Evolutionary conservation across 2,797 vertebrate genomes (phyloP), one percentile per base, ranked within the genome.

Genomic region (Paramormyrops hopkinsi): DNA sequence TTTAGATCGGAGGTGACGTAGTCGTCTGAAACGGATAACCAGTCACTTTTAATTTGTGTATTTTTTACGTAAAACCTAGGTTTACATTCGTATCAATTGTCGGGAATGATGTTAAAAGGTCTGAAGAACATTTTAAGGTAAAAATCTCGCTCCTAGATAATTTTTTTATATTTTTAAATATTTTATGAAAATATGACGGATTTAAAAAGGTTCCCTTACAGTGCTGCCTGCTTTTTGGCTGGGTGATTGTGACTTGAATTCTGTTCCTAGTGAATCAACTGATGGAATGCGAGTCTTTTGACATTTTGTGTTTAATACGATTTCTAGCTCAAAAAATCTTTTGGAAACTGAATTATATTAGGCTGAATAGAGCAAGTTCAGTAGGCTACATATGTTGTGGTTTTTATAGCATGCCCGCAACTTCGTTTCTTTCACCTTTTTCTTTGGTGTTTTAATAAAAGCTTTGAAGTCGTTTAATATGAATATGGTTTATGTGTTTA

Each of bases 191-290:
- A 95, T 93, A 95, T 95, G 95, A 95, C 92, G 94, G 93, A 92
- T 88, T 89, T 86, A 50, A 56, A 92, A 82, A 86, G 88, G 51
- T 88, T 85, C 95, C 95, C 94, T 94, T 94, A 92, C 93, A 93
- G 94, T 90, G 94, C 93, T 92, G 93, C 94, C 92, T 92, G 95
- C 90, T 92, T 94, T 94, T 93, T 94, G 94, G 94, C 94, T 96
- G 92, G 92, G 89, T 94, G 94, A 95, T 95, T 95, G 95, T 94
- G 96, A 96, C 96, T 95, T 96, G 93, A 96, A 95, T 96, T 96
- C 94, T 94, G 96, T 96, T 96, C 93, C 95, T 93, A 93, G 91
- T 95, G 94, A 96, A 95, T 96, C 95, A 95, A 94, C 93, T 93
- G 92, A 95, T 94, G 94, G 95, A 95, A 96, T 96, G 95, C 91